phyloP scores from a whole-genome alignment of 2,888 invertebrate genomes.

The Aspidiotus destructor region DNA sequence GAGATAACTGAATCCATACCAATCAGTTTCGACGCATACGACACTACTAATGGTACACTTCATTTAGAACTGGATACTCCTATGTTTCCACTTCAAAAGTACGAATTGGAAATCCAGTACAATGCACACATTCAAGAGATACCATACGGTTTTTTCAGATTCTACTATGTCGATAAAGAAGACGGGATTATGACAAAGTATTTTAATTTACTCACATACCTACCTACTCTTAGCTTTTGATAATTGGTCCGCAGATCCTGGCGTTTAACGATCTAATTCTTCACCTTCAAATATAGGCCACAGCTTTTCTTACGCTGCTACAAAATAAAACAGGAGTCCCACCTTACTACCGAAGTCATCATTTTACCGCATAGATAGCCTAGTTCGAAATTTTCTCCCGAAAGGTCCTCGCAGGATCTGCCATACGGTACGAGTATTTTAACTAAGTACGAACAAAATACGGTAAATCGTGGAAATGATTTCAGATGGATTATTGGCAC shows the following conservation, averaged over 20 bases:
- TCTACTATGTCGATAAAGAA: neutral
- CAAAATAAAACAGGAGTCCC: too few relatives aligned
- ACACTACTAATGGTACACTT: constrained; percentile 15
- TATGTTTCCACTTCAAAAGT: constrained; percentile 6
- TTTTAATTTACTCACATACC: neutral
- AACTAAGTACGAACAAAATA: too few relatives aligned
- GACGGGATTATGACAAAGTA: neutral
- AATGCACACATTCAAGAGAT: constrained; percentile 13
- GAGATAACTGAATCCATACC: neutral
- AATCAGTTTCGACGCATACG: constrained; percentile 11
- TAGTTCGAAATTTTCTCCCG: too few relatives aligned
- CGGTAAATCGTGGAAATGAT: neutral
- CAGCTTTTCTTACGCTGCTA: too few relatives aligned
- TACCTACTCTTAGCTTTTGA: neutral
- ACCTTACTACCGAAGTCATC: too few relatives aligned
- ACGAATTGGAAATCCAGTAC: constrained; percentile 18
- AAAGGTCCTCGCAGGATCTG: too few relatives aligned
- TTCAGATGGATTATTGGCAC: constrained; percentile 23
- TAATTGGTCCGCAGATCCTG: too few relatives aligned
- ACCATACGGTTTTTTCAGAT: constrained; percentile 19
- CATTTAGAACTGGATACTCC: constrained; percentile 13
- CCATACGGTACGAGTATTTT: too few relatives aligned
- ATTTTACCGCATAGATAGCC: too few relatives aligned
- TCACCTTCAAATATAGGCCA: too few relatives aligned
- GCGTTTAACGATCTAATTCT: too few relatives aligned